Percentiles rank a stretch among this genome's conserved stretches.
Evolutionary conservation across 2,113 vertebrate genomes (phyloP).

Genomic region (Prochilodus magdalenae): DNA sequence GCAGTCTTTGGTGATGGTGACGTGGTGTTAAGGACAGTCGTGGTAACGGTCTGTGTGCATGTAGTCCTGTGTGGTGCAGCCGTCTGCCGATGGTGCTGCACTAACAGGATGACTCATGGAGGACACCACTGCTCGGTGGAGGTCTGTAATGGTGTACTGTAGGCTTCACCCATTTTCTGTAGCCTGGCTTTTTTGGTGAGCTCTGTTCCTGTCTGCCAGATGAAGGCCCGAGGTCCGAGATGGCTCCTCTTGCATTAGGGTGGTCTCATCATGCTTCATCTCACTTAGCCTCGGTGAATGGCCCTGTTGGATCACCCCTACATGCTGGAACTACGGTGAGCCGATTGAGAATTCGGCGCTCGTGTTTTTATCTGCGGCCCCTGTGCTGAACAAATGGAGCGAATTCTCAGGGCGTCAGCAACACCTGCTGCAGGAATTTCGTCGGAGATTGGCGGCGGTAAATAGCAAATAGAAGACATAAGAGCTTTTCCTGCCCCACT

Average conservation of each 20-base stretch:
- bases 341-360: slow-evolving; percentile 36
- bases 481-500: slow-evolving; percentile 22
- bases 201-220: no score
- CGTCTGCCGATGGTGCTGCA: no score
- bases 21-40: no score
- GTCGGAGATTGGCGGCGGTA: slow-evolving; percentile 22
- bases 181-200: no score
- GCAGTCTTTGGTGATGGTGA: no score
- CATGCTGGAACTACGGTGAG: background rate
- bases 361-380: background rate
- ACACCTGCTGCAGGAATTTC: slow-evolving; percentile 22
- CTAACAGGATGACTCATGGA: no score
- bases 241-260: background rate
- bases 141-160: no score
- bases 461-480: slow-evolving; percentile 35
- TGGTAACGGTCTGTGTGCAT: no score
- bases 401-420: slow-evolving; percentile 11
- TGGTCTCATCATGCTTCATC: slow-evolving; percentile 11
- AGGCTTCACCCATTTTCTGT: no score
- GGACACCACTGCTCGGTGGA: no score
- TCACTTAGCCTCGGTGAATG: background rate
- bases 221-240: no score
- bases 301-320: slow-evolving; percentile 11
- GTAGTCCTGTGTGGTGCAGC: no score
- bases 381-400: slow-evolving; percentile 14